phyloP scores from a whole-genome alignment of 2,797 vertebrate species.

The Eutrigla gurnardus region DNA sequence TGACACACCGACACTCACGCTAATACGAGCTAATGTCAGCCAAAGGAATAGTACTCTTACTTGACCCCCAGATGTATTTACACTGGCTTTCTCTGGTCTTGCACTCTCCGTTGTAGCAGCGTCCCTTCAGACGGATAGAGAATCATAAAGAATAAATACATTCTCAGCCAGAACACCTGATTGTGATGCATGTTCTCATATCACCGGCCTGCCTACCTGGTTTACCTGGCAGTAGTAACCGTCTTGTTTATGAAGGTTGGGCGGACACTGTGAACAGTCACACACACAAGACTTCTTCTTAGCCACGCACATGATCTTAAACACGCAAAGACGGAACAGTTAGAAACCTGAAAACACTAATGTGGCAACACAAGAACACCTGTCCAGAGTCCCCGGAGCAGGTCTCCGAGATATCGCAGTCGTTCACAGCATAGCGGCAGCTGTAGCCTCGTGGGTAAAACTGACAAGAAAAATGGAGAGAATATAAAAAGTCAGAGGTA shows the following conservation, averaged over 20 bases:
- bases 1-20: constrained; percentile 2
- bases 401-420: constrained; percentile 96
- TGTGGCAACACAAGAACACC: constrained; percentile 79
- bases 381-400: constrained; percentile 98
- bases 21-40: background rate
- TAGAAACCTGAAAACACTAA: background rate
- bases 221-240: constrained; percentile 94
- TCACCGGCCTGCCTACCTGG: constrained; percentile 84
- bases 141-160: background rate
- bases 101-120: constrained; percentile 97
- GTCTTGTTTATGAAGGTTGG: constrained; percentile 98
- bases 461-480: constrained; percentile 76
- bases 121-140: constrained; percentile 86
- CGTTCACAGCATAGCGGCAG: constrained; percentile 95
- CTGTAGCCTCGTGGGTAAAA: constrained; percentile 93
- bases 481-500: background rate
- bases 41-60: constrained; percentile 83
- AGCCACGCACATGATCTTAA: constrained; percentile 6
- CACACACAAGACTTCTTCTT: constrained; percentile 34
- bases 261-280: constrained; percentile 90
- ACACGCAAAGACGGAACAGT: background rate
- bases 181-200: background rate
- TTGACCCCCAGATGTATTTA: constrained; percentile 97
- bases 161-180: background rate
- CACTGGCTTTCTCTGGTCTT: constrained; percentile 98